Conservation (phyloP, 2,888 invertebrate genomes). For the Chymomyza fuscimana region DNA sequence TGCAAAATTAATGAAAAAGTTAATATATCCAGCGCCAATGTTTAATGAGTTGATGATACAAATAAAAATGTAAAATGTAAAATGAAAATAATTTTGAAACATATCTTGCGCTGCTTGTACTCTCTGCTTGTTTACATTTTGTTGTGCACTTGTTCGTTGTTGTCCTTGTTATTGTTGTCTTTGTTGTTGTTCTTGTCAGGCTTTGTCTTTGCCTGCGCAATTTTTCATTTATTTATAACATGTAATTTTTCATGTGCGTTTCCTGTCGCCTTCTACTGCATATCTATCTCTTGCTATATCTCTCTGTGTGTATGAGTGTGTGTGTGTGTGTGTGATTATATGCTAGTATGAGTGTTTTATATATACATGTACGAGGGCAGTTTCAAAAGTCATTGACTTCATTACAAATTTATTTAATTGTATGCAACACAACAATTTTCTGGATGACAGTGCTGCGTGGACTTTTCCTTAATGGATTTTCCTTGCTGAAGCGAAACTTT, state of each 20-base stretch:
- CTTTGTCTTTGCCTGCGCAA: conserved; percentile 6
- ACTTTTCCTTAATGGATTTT: no score
- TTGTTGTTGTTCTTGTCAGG: conserved; percentile 9
- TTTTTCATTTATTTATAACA: conserved; percentile 34
- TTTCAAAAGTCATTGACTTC: no score
- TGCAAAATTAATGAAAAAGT: not conserved
- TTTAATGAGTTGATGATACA: not conserved
- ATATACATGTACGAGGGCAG: no score
- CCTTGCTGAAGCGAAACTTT: no score
- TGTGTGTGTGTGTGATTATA: not conserved
- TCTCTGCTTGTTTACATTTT: conserved; percentile 18
- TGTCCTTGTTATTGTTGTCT: conserved; percentile 10
- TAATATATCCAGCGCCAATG: not conserved
- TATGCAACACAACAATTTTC: no score
- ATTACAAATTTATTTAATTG: no score
- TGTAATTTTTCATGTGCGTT: conserved; percentile 25
- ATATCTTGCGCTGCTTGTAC: not conserved
- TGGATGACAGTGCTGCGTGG: no score
- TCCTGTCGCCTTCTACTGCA: conserved; percentile 5
- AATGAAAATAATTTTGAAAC: not conserved
- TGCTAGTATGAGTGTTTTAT: not conserved
- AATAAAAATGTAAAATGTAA: not conserved
- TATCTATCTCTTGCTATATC: not conserved
- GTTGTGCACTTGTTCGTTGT: conserved; percentile 1
- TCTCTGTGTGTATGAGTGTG: not conserved